A percentile compares a stretch with the other conserved stretches of the same genome.
Evolutionary conservation across 30 jellyfish, hydroid and myxozoan genomes (phyloP).

Genomic region (Cassiopea xamachana): DNA sequence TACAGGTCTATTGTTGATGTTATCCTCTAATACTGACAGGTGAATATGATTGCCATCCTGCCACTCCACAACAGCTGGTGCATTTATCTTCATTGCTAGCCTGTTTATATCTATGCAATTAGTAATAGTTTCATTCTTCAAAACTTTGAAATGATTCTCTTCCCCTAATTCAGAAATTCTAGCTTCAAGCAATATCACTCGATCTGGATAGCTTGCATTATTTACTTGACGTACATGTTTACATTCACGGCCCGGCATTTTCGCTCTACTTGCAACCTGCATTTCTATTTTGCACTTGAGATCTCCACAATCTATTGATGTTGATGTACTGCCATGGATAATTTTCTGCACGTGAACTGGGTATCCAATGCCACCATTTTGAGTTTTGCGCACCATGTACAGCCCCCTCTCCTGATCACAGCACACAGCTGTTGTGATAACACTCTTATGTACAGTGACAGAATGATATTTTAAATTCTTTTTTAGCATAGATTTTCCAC

Average conservation of each 20-base stretch:
- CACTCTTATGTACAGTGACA: neutral
- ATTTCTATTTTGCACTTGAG: constrained; percentile 17
- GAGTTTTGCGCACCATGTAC: constrained; percentile 22
- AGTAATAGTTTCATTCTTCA: constrained; percentile 18
- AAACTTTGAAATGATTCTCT: neutral
- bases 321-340: neutral
- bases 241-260: constrained; percentile 40
- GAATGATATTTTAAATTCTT: neutral
- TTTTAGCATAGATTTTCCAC: constrained; percentile 18
- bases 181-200: neutral
- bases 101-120: constrained; percentile 11
- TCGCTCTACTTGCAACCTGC: constrained; percentile 27
- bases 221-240: constrained; percentile 27
- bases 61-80: constrained; percentile 19
- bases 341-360: constrained; percentile 65
- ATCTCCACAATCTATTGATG: constrained; percentile 31
- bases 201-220: constrained; percentile 19
- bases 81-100: neutral
- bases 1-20: neutral
- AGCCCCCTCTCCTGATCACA: constrained; percentile 33
- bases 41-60: neutral
- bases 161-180: neutral
- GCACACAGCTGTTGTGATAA: constrained; percentile 22
- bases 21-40: constrained; percentile 23
- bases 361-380: constrained; percentile 33